Percentiles rank a stretch among this genome's conserved stretches.
Conservation (phyloP, 2,113 vertebrate genomes). For the Alosa alosa region DNA sequence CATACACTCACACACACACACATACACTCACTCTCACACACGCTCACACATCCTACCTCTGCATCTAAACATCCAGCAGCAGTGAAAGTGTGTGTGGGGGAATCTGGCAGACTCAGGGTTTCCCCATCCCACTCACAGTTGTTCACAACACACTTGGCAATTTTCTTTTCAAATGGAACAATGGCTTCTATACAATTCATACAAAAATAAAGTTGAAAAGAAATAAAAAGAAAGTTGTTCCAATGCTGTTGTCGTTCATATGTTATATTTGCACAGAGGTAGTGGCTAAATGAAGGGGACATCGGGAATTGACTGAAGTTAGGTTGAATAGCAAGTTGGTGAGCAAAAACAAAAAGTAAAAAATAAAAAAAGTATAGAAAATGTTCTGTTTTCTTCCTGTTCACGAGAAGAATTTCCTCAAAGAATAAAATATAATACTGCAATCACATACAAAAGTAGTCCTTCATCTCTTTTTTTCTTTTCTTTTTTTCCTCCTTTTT, state of each 20-base stretch:
- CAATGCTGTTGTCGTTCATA: conserved; percentile 62
- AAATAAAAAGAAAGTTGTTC: conserved; percentile 69
- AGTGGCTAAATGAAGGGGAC: conserved; percentile 68
- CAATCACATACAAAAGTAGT: conserved; percentile 99
- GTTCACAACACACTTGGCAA: conserved; percentile 53
- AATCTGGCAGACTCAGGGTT: conserved; percentile 42
- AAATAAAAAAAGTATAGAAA: conserved; percentile 75
- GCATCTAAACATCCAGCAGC: conserved; percentile 15
- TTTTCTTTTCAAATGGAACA: conserved; percentile 50
- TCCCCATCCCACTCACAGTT: conserved; percentile 23
- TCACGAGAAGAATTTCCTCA: conserved; percentile 63
- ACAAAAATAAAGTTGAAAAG: conserved; percentile 72
- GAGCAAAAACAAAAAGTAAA: conserved; percentile 57
- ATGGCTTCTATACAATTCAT: conserved; percentile 69
- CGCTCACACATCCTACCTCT: background rate
- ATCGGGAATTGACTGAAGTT: conserved; percentile 49
- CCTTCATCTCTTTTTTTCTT: conserved; percentile 87
- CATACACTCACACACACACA: background rate
- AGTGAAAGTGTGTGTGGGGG: background rate
- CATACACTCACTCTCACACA: background rate
- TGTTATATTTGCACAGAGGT: conserved; percentile 72
- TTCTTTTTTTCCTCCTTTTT: conserved; percentile 63
- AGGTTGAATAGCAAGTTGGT: conserved; percentile 42
- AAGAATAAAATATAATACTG: conserved; percentile 94
- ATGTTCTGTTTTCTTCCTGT: conserved; percentile 62